Evolutionary conservation across 1,140 invertebrate genomes (phyloP), one percentile per base, ranked within the genome.

Genomic region (Diabrotica virgifera): DNA sequence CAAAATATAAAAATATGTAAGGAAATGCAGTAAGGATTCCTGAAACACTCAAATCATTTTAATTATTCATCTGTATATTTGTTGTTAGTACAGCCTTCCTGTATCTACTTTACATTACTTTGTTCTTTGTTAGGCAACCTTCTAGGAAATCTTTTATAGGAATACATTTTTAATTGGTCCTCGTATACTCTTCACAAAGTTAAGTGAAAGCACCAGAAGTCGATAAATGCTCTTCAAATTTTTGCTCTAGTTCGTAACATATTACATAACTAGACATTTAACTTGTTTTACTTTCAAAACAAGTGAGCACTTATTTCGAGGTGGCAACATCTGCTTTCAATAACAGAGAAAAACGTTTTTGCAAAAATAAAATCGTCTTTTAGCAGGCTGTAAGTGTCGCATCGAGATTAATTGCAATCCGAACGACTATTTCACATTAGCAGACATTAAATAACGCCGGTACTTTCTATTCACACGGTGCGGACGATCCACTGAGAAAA

Each of bases 401-500:
- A 57, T 40, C 36, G 36, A 57, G 37, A 57, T 57, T 57, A 57
- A 57, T 57, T 57, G 55, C 55, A 36, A 36, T 36, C 36, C 24
- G 12, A 57, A 57, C 36, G 37, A 57, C 55, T 57, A 57, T 57
- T 37, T 36, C 36, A 57, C 55, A 57, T 57, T 36, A 37, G 53
- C 24, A 36, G 14, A 8, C 51, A 24, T 24, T 24, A 46, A 46
- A n/a, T 13, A 13, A n/a, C n/a, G 10, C 9, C 36, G 5, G 10
- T 57, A 57, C 55, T 57, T 57, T 57, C 55, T 57, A 57, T 57
- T 57, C 55, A 57, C 55, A 57, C 55, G 36, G 55, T 57, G 55
- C 12, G 36, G 55, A 57, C 10, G 11, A 24, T 36, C 36, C 36
- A 46, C 36, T 12, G 55, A 57, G 55, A 57, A 57, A 40, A 57